Base-by-base conservation (phyloP, 1,140 invertebrate species). In the Ylistrum balloti region DNA sequence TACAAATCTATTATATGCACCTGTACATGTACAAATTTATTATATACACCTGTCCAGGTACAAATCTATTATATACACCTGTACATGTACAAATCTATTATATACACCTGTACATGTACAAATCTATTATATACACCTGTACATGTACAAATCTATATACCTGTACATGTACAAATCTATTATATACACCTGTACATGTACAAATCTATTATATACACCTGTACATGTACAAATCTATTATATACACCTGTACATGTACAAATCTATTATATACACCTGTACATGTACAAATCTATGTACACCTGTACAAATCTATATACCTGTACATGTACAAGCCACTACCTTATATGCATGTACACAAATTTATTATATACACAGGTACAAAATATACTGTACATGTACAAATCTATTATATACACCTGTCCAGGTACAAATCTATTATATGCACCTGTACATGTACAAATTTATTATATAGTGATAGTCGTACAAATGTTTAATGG, bases 111-210 rank as follows among this genome's bases (percentile, higher is more conserved):
- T n/a, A 74, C 22, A n/a, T n/a, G 22, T 74, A 74, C 56, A 74
- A 28, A 7, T 74, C 56, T 74, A 17, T 28, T 9, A 74, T 1
- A 28, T 74, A 74, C 56, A 74, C n/a, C n/a, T 74, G 15, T 74
- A 74, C 56, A 74, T 5, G 56, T 74, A 74, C 41, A 45, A 45
- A 45, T 45, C 41, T 74, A 74, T 74, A 74, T n/a, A 74, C 56
- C 56, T 74, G 15, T 74, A 74, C 56, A 74, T 22, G 56, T 28
- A 74, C n/a, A 74, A 74, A 28, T 74, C 56, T 74, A 28, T n/a
- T n/a, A 28, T 1, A 28, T 28, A 74, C n/a, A 74, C 56, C 1
- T 74, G 56, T 48, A 48, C 45, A 48, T 10, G 45, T 48, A 48
- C 45, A 48, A 22, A 22, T 48, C 45, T 74, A 17, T 2, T n/a